Conservation (phyloP, 2,888 invertebrate species). For the Celastrina argiolus region DNA sequence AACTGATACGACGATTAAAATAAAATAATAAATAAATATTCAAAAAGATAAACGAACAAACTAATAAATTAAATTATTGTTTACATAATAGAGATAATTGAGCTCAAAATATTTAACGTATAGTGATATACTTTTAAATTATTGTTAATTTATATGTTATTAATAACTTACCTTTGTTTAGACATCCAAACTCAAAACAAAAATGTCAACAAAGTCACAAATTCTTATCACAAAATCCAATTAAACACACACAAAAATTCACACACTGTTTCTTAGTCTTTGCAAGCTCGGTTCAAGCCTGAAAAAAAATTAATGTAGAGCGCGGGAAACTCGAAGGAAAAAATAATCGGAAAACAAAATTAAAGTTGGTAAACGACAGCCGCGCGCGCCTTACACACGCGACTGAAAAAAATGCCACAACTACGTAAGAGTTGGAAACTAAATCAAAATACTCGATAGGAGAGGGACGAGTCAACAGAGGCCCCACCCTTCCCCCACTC, state of each 20-base stretch:
- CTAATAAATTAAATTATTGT: not conserved
- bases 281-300: conserved; percentile 41
- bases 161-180: conserved; percentile 60
- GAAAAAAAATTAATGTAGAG: conserved; percentile 36
- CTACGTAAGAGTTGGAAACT: conserved; percentile 76
- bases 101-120: no score
- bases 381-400: conserved; percentile 72
- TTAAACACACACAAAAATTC: conserved; percentile 38
- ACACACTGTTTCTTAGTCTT: conserved; percentile 38
- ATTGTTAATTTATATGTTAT: conserved; percentile 21
- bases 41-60: conserved; percentile 21
- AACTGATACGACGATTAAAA: conserved; percentile 19
- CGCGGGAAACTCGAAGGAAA: conserved; percentile 50
- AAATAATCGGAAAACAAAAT: conserved; percentile 41
- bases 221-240: conserved; percentile 46
- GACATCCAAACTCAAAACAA: conserved; percentile 62
- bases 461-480: conserved; percentile 71
- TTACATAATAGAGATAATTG: no score
- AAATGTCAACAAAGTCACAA: conserved; percentile 45
- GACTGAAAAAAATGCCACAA: conserved; percentile 77
- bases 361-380: conserved; percentile 46
- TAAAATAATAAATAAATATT: not conserved
- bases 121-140: conserved; percentile 4
- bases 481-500: conserved; percentile 75
- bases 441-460: conserved; percentile 77